A percentile compares a stretch with the other conserved stretches of the same genome.
Conservation (phyloP, 2,888 invertebrate species). For the Xestia c-nigrum region DNA sequence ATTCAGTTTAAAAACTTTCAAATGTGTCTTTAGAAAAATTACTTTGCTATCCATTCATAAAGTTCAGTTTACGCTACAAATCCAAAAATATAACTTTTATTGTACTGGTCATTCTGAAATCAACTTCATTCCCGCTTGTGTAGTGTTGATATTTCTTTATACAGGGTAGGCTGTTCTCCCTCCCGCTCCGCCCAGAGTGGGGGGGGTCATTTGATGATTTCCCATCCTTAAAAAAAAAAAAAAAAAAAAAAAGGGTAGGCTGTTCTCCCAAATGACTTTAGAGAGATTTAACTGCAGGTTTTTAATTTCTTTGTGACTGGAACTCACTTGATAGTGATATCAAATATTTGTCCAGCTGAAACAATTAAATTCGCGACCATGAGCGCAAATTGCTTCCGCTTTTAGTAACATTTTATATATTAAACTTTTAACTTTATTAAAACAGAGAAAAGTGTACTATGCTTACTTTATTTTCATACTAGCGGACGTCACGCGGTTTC, state of each 20-base stretch:
- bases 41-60: neutral
- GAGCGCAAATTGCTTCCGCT: conserved; percentile 19
- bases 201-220: too few species aligned
- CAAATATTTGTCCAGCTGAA: conserved; percentile 31
- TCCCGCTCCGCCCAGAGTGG: too few species aligned
- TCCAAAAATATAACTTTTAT: neutral
- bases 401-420: neutral
- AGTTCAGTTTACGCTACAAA: neutral
- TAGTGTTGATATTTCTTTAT: neutral
- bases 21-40: neutral
- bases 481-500: too few species aligned
- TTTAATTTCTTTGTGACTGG: neutral
- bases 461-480: neutral
- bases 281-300: neutral
- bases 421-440: neutral
- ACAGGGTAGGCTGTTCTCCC: neutral
- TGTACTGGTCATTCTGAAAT: neutral
- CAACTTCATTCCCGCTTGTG: fast-evolving
- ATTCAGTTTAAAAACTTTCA: neutral
- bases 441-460: neutral
- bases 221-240: too few species aligned
- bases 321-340: neutral
- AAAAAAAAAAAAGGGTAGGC: too few species aligned
- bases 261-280: neutral
- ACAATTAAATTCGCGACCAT: conserved; percentile 28